These are phyloP conservation scores for Pseudorhiza aurosa DNA, from an alignment of 30 jellyfish, hydroid and myxozoan genomes.

Conservation along the genomic window DNA sequence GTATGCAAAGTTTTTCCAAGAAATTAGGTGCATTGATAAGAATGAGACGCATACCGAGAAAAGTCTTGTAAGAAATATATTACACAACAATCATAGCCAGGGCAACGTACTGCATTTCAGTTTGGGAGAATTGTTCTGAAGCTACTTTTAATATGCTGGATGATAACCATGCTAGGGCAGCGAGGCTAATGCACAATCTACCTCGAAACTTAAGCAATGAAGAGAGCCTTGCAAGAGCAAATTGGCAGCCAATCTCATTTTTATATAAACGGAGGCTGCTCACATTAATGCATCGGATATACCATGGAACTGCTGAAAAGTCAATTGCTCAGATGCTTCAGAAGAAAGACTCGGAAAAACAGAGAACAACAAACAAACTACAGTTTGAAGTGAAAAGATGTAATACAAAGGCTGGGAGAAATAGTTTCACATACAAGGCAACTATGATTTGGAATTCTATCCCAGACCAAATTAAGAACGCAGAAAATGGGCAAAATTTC, in stretches of 20 bases:
- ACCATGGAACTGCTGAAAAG: constrained; percentile 64
- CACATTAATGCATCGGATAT: constrained; percentile 19
- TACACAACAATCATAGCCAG: constrained; percentile 7
- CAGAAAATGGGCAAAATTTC: constrained; percentile 23
- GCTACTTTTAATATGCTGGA: neutral
- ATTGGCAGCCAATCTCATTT: constrained; percentile 60
- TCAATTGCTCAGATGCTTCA: constrained; percentile 55
- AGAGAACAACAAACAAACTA: constrained; percentile 57
- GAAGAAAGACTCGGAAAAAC: constrained; percentile 56
- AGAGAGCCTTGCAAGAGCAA: constrained; percentile 54
- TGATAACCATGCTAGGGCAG: neutral
- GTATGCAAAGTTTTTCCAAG: constrained; percentile 1
- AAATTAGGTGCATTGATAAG: neutral
- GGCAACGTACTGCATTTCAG: neutral
- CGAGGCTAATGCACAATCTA: constrained; percentile 32
- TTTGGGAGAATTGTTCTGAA: neutral
- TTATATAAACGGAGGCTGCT: constrained; percentile 50
- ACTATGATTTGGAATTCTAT: constrained; percentile 51
- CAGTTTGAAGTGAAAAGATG: constrained; percentile 63
- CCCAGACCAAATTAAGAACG: constrained; percentile 48
- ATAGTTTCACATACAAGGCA: constrained; percentile 53
- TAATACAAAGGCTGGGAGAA: constrained; percentile 48
- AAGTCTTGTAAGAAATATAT: neutral
- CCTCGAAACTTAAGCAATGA: constrained; percentile 54
- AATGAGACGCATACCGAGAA: constrained; percentile 4